phyloP scores from a whole-genome alignment of 2,888 invertebrate genomes.

The Neria commutata region DNA sequence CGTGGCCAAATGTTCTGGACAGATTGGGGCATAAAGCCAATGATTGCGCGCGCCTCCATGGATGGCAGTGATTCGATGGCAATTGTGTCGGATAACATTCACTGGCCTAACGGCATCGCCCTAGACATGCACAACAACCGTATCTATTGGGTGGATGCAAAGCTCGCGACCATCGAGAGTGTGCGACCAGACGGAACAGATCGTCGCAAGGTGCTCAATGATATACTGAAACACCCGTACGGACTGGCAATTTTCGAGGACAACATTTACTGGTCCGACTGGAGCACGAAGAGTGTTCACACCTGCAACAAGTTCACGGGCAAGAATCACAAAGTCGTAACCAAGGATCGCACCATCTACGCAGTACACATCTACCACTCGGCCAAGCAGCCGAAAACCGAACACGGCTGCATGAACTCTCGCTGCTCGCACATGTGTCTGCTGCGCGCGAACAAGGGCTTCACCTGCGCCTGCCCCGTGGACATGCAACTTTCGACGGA shows the following conservation, averaged over 20 bases:
- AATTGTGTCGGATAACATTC: slow-evolving; percentile 70
- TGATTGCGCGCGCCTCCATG: slow-evolving; percentile 83
- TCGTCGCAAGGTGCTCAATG: slow-evolving; percentile 67
- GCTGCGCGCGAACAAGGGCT: slow-evolving; percentile 66
- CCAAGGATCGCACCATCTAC: slow-evolving; percentile 63
- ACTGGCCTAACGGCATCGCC: slow-evolving; percentile 86
- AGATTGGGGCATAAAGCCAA: slow-evolving; percentile 78
- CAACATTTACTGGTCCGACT: slow-evolving; percentile 89
- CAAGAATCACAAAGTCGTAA: slow-evolving; percentile 66
- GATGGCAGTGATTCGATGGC: slow-evolving; percentile 73
- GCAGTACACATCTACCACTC: slow-evolving; percentile 79
- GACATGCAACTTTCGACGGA: slow-evolving; percentile 69
- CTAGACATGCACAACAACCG: slow-evolving; percentile 79
- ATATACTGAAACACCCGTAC: slow-evolving; percentile 79
- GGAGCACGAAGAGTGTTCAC: slow-evolving; percentile 76
- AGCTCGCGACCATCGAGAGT: slow-evolving; percentile 71
- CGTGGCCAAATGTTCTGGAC: slow-evolving; percentile 89
- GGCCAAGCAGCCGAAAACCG: slow-evolving; percentile 64
- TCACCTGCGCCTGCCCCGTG: slow-evolving; percentile 78
- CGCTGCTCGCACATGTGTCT: slow-evolving; percentile 81
- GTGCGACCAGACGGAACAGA: slow-evolving; percentile 70
- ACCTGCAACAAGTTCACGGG: slow-evolving; percentile 80
- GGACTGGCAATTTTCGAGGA: slow-evolving; percentile 87
- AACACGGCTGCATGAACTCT: slow-evolving; percentile 69
- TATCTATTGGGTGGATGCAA: slow-evolving; percentile 89